These are phyloP conservation scores for Acrocephalus arundinaceus DNA, from an alignment of 2,113 vertebrate genomes.

Conservation along the genomic window DNA sequence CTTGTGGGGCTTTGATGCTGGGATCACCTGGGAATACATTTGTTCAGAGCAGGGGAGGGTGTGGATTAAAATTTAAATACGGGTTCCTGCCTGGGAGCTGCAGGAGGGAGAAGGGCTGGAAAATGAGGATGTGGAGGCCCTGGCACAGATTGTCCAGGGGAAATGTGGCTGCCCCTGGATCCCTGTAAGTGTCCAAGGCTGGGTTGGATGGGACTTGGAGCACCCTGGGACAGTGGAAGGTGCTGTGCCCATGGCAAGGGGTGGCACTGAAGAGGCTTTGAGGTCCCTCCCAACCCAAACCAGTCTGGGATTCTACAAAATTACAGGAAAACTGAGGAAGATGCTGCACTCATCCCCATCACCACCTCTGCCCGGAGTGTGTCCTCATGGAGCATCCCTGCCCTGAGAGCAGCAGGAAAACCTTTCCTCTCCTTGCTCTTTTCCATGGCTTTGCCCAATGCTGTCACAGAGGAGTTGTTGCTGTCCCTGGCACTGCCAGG, in stretches of 20 bases:
- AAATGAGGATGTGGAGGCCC: background rate
- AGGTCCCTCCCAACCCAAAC: background rate
- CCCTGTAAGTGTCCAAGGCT: background rate
- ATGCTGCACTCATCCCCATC: background rate
- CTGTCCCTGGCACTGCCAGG: background rate
- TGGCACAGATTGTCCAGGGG: accelerated
- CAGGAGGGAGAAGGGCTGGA: background rate
- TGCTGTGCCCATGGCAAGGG: background rate
- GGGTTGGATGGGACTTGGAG: background rate
- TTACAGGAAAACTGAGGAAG: background rate
- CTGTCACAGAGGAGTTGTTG: accelerated
- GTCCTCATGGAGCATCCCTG: background rate
- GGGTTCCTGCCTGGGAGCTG: background rate
- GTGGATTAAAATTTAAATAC: too few species aligned
- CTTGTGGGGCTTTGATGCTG: background rate
- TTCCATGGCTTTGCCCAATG: accelerated
- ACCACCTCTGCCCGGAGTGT: accelerated
- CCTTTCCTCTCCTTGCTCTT: background rate
- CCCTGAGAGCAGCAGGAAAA: background rate
- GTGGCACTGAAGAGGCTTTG: background rate
- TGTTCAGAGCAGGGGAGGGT: background rate
- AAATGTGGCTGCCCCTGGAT: background rate
- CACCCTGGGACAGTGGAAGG: accelerated
- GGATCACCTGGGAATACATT: background rate
- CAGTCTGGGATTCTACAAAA: background rate